A percentile compares a stretch with the other conserved stretches of the same genome.
Conservation (phyloP, 2,797 vertebrate species). For the Onychomys arenicola region DNA sequence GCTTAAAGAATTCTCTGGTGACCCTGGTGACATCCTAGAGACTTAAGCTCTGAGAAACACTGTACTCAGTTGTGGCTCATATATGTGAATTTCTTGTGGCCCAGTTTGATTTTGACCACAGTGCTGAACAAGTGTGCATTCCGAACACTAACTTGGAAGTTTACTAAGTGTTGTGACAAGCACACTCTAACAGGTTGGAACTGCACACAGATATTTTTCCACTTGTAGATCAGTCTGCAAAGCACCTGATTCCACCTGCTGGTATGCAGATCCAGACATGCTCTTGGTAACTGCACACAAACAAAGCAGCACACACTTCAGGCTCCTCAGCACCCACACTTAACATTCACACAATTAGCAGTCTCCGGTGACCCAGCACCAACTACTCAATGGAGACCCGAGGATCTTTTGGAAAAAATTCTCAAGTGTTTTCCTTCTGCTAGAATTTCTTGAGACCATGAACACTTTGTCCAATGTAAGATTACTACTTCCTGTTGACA, state of each 20-base stretch:
- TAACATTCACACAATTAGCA: background rate
- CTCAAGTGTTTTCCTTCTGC: slow-evolving; percentile 46
- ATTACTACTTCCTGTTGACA: slow-evolving; percentile 78
- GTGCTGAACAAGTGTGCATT: slow-evolving; percentile 63
- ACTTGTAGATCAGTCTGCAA: slow-evolving; percentile 75
- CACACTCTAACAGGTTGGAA: slow-evolving; percentile 85
- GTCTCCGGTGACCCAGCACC: background rate
- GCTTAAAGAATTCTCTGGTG: slow-evolving; percentile 67
- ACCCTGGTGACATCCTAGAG: background rate
- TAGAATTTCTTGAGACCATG: slow-evolving; percentile 71
- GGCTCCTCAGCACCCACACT: background rate
- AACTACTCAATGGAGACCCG: background rate
- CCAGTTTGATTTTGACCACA: slow-evolving; percentile 11
- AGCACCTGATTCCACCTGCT: slow-evolving; percentile 77
- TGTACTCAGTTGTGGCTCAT: background rate
- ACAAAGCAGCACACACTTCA: background rate
- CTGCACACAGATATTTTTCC: slow-evolving; percentile 77
- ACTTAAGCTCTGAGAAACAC: background rate
- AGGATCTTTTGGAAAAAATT: slow-evolving; percentile 65
- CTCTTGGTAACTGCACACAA: slow-evolving; percentile 65
- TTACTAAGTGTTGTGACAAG: slow-evolving; percentile 81
- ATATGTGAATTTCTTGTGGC: background rate
- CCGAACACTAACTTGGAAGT: slow-evolving; percentile 81
- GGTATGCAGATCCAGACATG: slow-evolving; percentile 70
- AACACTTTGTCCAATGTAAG: slow-evolving; percentile 77